Percentiles rank a stretch among this genome's conserved stretches.
Evolutionary conservation across 2,797 vertebrate genomes (phyloP).

Genomic region (Presbytis comata): DNA sequence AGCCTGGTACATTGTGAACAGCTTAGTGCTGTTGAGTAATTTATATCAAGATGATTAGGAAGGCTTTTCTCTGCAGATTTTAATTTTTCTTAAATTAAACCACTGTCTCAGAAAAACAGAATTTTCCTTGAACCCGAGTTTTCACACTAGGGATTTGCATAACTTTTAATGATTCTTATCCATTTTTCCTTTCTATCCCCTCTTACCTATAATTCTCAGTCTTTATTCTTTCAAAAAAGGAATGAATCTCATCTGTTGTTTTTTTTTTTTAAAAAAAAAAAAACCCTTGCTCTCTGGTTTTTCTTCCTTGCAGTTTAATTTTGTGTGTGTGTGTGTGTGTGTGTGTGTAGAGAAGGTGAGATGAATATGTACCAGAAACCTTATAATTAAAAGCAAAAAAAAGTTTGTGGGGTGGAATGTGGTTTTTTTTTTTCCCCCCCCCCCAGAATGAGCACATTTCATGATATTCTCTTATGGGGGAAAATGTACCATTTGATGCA

Average conservation of each 20-base stretch:
- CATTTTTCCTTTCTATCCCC: background rate
- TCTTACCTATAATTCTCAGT: background rate
- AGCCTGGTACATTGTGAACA: background rate
- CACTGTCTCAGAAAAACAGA: background rate
- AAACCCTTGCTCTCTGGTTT: background rate
- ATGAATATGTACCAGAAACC: background rate
- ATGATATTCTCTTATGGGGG: background rate
- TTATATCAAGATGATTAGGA: conserved; percentile 21
- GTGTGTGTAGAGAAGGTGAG: background rate
- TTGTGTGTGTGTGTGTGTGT: background rate
- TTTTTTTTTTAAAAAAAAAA: background rate
- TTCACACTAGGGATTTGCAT: background rate
- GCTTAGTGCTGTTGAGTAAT: background rate
- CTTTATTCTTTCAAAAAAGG: conserved; percentile 24
- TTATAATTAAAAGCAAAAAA: background rate
- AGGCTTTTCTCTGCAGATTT: conserved; percentile 39
- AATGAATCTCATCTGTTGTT: background rate
- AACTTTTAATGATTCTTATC: background rate
- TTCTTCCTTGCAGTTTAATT: background rate
- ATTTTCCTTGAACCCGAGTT: conserved; percentile 28
- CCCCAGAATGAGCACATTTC: background rate
- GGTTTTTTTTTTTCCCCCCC: background rate
- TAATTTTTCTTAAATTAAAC: conserved; percentile 27
- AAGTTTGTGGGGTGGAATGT: background rate
- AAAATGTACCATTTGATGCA: conserved; percentile 45